Evolutionary conservation across 1,140 invertebrate species (phyloP), one percentile per base, ranked within the genome.

Genomic region (Orius insidiosus): DNA sequence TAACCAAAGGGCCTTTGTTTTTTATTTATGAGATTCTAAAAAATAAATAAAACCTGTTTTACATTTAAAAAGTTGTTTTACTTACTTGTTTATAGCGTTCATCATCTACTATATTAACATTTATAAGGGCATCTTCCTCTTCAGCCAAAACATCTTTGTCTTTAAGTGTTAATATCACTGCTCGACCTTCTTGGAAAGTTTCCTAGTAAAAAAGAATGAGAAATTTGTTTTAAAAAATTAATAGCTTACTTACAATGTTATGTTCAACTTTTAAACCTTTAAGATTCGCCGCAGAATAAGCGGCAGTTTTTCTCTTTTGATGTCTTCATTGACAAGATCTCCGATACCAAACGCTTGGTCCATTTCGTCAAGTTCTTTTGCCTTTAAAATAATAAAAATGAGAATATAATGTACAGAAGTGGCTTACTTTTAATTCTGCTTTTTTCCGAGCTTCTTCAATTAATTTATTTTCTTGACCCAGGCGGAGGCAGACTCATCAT

Each of bases 21-120:
- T 56, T 81, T 87, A 56, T 83, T 78, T 51, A 82, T 72, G 37
- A 86, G 66, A 71, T 92, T 96, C 68, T 80, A 62, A 15, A 32
- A 34, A 9, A 46, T 19, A 49, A 15, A 30, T 43, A 52, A 24
- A 24, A 24, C 16, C 1, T 32, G n/a, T n/a, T n/a, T n/a, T n/a
- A 16, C 30, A 42, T 16, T 7, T 15, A 42, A 8, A 44, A 39
- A 49, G 32, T n/a, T n/a, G n/a, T n/a, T n/a, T 24, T 30, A 43
- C 48, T 54, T 62, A 76, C 74, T 67, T 83, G 85, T 55, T 84
- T 81, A 58, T 90, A 88, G 43, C 75, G 72, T 62, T 98, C 94
- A 57, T 93, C 76, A 59, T 98, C 94, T 1, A 89, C 59, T 59
- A 98, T 78, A 63, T 98, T 98, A 2, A 97, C 87, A 69, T 98